These are phyloP conservation scores for Platygyra sinensis DNA, from an alignment of 64 coral and sea anemone genomes.

Conservation along the genomic window DNA sequence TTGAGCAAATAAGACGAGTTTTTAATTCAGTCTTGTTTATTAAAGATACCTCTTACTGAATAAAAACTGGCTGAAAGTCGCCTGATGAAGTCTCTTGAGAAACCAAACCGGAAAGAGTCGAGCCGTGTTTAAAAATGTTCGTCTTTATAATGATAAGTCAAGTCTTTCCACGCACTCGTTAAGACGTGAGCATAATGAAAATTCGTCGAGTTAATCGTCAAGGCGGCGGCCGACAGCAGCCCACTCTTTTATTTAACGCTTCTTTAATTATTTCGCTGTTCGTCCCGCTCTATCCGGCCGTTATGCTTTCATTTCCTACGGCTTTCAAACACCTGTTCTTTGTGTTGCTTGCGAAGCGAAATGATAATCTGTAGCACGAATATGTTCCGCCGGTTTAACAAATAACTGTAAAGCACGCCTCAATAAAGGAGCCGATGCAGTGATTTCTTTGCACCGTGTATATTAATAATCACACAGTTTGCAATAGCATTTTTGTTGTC, in stretches of 20 bases:
- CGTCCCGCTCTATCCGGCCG: neutral
- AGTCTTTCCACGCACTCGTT: too few species aligned
- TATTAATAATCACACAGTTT: neutral
- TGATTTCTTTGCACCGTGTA: neutral
- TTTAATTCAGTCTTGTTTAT: too few species aligned
- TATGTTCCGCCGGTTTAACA: neutral
- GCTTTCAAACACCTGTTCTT: neutral
- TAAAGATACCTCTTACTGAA: neutral
- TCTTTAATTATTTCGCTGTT: neutral
- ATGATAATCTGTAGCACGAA: too few species aligned
- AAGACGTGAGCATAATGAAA: too few species aligned
- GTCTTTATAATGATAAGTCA: neutral
- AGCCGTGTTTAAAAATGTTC: neutral
- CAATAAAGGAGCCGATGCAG: neutral
- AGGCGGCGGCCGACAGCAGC: neutral
- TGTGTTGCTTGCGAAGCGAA: neutral
- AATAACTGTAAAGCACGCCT: neutral
- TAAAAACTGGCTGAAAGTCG: neutral
- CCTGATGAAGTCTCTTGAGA: neutral
- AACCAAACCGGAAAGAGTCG: neutral
- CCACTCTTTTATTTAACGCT: slow-evolving; percentile 1
- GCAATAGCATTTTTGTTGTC: neutral
- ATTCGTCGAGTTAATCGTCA: neutral
- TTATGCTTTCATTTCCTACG: slow-evolving; percentile 22
- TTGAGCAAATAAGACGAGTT: too few species aligned